Conservation (phyloP, 2,888 invertebrate species). For the Pyrrhosoma nymphula region DNA sequence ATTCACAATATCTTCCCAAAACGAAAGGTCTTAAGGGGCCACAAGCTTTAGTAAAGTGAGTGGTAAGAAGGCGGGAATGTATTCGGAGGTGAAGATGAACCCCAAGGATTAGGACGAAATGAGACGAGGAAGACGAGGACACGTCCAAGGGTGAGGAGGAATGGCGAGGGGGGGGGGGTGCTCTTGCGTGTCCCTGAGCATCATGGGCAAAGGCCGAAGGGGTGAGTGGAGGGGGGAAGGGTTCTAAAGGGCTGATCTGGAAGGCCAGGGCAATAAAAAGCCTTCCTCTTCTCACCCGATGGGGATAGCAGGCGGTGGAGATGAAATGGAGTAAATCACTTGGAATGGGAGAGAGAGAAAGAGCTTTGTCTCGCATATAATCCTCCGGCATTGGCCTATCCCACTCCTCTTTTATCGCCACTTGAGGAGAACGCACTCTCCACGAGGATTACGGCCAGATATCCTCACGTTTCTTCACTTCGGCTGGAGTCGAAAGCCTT, state of each 20-base stretch:
- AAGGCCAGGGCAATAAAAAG: neutral
- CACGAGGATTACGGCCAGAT: neutral
- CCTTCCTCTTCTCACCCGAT: neutral
- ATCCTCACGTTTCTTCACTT: neutral
- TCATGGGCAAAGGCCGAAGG: neutral
- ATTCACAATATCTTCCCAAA: too few relatives aligned
- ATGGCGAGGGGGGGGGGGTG: neutral
- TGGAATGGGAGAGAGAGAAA: neutral
- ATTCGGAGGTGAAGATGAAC: neutral
- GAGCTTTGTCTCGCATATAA: conserved; percentile 30
- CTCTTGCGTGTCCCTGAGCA: neutral
- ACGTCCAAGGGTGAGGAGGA: neutral
- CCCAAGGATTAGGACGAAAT: neutral
- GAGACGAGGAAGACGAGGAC: neutral
- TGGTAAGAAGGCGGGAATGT: neutral
- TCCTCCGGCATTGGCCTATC: neutral
- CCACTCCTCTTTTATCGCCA: neutral
- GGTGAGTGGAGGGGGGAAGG: too few relatives aligned
- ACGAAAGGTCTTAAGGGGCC: neutral
- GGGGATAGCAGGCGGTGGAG: neutral
- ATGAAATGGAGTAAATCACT: conserved; percentile 50
- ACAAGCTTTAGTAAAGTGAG: neutral
- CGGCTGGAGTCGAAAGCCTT: neutral
- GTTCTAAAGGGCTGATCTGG: neutral
- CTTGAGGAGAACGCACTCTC: neutral